Evolutionary conservation across 2,888 invertebrate genomes (phyloP).

Genomic region (Caenorhabditis doughertyi): DNA sequence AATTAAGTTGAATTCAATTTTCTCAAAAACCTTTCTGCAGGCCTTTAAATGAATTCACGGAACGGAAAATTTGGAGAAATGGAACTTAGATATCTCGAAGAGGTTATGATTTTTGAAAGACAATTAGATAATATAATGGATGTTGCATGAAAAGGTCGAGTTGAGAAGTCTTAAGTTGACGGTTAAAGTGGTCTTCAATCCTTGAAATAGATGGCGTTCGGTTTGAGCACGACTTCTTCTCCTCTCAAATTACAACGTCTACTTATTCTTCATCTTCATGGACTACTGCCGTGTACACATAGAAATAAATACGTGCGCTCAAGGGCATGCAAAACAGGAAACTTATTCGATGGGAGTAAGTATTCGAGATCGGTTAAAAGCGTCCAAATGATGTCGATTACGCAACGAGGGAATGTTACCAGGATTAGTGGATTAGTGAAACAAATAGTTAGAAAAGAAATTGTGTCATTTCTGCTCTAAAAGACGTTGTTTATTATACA

Average conservation of each 20-base stretch:
- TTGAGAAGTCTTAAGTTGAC: neutral
- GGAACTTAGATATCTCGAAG: too few relatives aligned
- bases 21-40: slow-evolving; percentile 18
- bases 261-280: slow-evolving; percentile 23
- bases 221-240: slow-evolving; percentile 3
- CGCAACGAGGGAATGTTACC: slow-evolving; percentile 27
- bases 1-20: slow-evolving; percentile 28
- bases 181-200: slow-evolving; percentile 1
- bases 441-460: slow-evolving; percentile 12
- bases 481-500: slow-evolving; percentile 18
- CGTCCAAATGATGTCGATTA: slow-evolving; percentile 25
- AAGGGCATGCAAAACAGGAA: slow-evolving; percentile 55
- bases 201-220: slow-evolving; percentile 21
- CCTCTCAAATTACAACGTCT: slow-evolving; percentile 40
- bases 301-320: slow-evolving; percentile 40
- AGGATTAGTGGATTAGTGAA: slow-evolving; percentile 40
- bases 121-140: too few relatives aligned
- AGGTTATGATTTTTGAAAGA: too few relatives aligned
- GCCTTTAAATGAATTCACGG: neutral
- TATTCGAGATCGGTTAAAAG: slow-evolving; percentile 4
- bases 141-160: too few relatives aligned
- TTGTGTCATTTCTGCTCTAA: neutral
- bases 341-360: slow-evolving; percentile 38
- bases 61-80: too few relatives aligned
- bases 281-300: slow-evolving; percentile 3